Conservation (phyloP, 2,113 vertebrate species). For the Zosterops lateralis region DNA sequence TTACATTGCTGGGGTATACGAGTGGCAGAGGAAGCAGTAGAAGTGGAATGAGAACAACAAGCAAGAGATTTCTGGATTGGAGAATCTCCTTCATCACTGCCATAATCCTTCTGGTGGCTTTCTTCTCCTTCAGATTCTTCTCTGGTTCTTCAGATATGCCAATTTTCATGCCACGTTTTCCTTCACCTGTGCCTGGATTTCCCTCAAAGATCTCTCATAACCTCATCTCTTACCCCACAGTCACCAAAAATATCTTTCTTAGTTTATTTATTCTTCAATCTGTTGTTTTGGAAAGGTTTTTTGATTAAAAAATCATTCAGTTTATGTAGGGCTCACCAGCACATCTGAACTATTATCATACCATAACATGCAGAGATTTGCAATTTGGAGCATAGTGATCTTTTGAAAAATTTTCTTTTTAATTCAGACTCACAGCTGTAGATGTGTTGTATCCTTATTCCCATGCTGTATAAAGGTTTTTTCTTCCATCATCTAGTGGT, state of each 20-base stretch:
- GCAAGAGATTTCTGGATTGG: constrained; percentile 83
- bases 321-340: constrained; percentile 64
- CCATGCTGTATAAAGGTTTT: not conserved
- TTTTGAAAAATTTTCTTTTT: not conserved
- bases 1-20: constrained; percentile 90
- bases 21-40: constrained; percentile 89
- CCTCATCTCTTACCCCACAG: not conserved
- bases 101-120: constrained; percentile 70
- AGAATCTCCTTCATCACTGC: constrained; percentile 83
- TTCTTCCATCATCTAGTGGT: not conserved
- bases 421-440: not conserved
- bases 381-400: constrained; percentile 30
- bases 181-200: not conserved
- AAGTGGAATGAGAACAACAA: constrained; percentile 88
- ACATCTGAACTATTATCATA: constrained; percentile 14
- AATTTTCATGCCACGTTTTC: not conserved
- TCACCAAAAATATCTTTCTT: not conserved
- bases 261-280: not conserved
- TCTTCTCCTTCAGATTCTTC: not conserved
- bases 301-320: not conserved
- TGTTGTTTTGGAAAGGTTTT: not conserved
- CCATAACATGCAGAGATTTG: not conserved
- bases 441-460: not conserved
- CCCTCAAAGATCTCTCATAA: not conserved
- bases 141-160: not conserved